Evolutionary conservation across 2,797 vertebrate genomes (phyloP).

Genomic region (Morelia viridis): DNA sequence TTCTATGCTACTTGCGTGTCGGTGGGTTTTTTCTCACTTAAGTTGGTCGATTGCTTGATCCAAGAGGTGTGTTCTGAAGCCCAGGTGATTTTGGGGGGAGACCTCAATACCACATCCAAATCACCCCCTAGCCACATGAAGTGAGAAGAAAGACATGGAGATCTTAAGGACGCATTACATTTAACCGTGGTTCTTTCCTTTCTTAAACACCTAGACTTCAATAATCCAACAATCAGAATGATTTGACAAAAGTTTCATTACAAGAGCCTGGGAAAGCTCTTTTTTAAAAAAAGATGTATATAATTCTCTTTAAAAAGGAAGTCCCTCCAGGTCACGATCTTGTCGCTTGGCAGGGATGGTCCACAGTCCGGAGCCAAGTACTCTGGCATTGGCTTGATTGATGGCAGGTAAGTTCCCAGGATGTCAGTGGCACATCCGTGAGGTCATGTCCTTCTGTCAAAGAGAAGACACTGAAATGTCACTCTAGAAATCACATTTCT

Average conservation of each 20-base stretch:
- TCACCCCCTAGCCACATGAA: background rate
- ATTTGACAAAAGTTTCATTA: slow-evolving; percentile 63
- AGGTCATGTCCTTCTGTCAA: slow-evolving; percentile 95
- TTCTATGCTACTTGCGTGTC: background rate
- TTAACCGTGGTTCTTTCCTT: background rate
- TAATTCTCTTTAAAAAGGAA: slow-evolving; percentile 42
- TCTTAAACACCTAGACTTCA: background rate
- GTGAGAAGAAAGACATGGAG: background rate
- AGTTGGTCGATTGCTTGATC: background rate
- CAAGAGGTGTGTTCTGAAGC: background rate
- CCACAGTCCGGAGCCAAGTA: background rate
- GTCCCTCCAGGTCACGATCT: slow-evolving; percentile 35
- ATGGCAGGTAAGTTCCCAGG: slow-evolving; percentile 32
- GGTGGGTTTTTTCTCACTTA: background rate
- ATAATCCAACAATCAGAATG: slow-evolving; percentile 52
- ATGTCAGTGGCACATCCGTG: slow-evolving; percentile 91
- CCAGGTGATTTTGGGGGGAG: background rate
- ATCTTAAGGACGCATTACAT: background rate
- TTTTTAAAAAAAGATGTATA: background rate
- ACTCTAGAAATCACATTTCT: background rate
- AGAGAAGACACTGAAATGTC: slow-evolving; percentile 10
- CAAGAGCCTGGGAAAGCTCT: background rate
- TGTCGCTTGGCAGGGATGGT: background rate
- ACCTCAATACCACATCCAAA: background rate
- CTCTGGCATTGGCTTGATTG: background rate